Conservation (phyloP, 2,888 invertebrate genomes). For the Drosophila limbata region DNA sequence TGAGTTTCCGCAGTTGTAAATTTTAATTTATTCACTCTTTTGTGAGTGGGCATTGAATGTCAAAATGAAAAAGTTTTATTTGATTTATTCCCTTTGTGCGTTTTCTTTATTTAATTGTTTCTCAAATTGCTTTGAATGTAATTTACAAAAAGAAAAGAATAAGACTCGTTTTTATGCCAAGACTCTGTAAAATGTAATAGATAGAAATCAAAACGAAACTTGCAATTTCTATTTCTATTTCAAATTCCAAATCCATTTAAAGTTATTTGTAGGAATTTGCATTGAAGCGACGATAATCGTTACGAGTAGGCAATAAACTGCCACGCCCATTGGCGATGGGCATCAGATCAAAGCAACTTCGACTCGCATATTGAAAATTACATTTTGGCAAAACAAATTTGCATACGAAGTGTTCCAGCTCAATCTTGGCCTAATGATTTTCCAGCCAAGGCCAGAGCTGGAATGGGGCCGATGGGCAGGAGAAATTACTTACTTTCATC, state of each 20-base stretch:
- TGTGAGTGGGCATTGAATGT: background rate
- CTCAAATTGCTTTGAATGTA: background rate
- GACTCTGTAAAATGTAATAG: background rate
- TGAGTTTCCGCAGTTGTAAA: slow-evolving; percentile 4
- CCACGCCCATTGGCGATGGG: slow-evolving; percentile 48
- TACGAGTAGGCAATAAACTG: slow-evolving; percentile 59
- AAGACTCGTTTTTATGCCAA: background rate
- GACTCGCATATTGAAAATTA: slow-evolving; percentile 62
- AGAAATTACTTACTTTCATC: slow-evolving; percentile 43
- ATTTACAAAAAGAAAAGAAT: background rate
- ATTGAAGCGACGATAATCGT: slow-evolving; percentile 72
- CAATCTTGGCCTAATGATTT: slow-evolving; percentile 73
- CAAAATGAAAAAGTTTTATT: background rate
- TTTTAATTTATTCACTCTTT: background rate
- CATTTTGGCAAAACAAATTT: slow-evolving; percentile 68
- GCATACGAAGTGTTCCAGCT: slow-evolving; percentile 68
- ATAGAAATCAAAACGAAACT: slow-evolving; percentile 1
- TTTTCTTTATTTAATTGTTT: slow-evolving; percentile 4
- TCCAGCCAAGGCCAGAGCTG: slow-evolving; percentile 40
- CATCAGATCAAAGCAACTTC: slow-evolving; percentile 42
- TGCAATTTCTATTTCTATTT: slow-evolving; percentile 14
- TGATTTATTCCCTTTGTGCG: background rate
- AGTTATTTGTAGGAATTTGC: slow-evolving; percentile 62
- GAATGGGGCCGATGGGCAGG: background rate
- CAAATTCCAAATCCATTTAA: slow-evolving; percentile 44